Evolutionary conservation across 2,797 vertebrate species (phyloP).

Genomic region (Moxostoma hubbsi): DNA sequence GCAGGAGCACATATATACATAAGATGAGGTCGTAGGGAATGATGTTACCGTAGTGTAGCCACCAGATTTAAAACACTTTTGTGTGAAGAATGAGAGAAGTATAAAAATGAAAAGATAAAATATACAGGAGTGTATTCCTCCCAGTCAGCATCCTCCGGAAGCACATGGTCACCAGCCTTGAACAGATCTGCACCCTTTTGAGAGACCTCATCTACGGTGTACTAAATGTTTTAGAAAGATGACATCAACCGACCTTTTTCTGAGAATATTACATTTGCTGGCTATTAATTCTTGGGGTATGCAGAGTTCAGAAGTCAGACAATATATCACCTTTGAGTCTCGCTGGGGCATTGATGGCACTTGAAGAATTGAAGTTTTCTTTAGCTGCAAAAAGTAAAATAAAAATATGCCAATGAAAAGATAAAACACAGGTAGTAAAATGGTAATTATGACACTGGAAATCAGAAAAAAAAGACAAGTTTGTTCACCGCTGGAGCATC

Average conservation of each 20-base stretch:
- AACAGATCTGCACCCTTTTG: constrained; percentile 42
- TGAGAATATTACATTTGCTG: neutral
- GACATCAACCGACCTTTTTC: neutral
- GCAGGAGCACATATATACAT: neutral
- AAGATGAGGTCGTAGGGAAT: neutral
- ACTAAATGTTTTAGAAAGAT: constrained; percentile 2
- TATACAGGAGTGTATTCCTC: constrained; percentile 42
- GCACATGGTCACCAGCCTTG: constrained; percentile 19
- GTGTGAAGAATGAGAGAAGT: neutral
- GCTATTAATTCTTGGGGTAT: too few species aligned
- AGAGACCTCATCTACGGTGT: neutral
- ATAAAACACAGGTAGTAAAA: too few species aligned
- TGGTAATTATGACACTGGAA: neutral
- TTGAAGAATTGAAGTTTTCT: constrained; percentile 22
- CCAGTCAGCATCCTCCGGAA: neutral
- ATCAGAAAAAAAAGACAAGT: neutral
- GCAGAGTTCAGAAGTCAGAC: neutral
- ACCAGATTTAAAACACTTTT: too few species aligned
- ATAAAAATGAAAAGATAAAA: neutral
- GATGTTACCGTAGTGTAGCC: neutral
- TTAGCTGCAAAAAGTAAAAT: neutral
- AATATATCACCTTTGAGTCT: constrained; percentile 25
- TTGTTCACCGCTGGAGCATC: neutral
- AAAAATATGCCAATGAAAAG: neutral
- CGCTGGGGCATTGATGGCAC: neutral